Evolutionary conservation across 2,113 vertebrate genomes (phyloP).

Genomic region (Apaloderma vittatum): DNA sequence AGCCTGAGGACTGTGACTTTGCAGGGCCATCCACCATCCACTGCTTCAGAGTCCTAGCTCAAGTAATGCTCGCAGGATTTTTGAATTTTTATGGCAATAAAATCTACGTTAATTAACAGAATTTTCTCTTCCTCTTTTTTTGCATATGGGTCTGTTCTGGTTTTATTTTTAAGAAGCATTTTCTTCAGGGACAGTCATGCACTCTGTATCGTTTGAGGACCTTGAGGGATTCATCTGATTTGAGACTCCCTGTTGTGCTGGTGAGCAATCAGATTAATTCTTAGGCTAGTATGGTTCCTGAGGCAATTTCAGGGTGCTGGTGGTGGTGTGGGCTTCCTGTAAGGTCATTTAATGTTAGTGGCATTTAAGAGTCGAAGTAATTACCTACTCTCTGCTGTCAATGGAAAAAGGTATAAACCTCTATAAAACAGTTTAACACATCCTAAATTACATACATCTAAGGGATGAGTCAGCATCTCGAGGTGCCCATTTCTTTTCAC

Average conservation of each 20-base stretch:
- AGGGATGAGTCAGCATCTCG: not conserved
- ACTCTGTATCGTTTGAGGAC: not conserved
- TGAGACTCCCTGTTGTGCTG: not conserved
- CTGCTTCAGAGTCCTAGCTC: not conserved
- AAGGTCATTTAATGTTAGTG: not conserved
- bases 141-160: not conserved
- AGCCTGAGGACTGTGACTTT: not conserved
- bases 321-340: not conserved
- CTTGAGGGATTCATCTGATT: not conserved
- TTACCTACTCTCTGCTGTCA: not conserved
- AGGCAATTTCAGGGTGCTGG: not conserved
- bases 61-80: not conserved
- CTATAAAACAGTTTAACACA: not conserved
- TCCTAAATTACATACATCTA: not conserved
- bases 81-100: not conserved
- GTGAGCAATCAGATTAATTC: not conserved
- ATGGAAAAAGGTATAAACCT: not conserved
- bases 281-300: not conserved
- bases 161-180: not conserved
- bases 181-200: not conserved
- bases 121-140: not conserved
- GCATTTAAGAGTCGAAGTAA: not conserved
- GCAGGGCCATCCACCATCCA: accelerated
- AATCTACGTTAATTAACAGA: not conserved
- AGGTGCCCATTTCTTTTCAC: not conserved